A percentile compares a stretch with the other conserved stretches of the same genome.
These are phyloP conservation scores for Bombus cullumanus DNA, from an alignment of 1,140 invertebrate genomes.

Conservation along the genomic window DNA sequence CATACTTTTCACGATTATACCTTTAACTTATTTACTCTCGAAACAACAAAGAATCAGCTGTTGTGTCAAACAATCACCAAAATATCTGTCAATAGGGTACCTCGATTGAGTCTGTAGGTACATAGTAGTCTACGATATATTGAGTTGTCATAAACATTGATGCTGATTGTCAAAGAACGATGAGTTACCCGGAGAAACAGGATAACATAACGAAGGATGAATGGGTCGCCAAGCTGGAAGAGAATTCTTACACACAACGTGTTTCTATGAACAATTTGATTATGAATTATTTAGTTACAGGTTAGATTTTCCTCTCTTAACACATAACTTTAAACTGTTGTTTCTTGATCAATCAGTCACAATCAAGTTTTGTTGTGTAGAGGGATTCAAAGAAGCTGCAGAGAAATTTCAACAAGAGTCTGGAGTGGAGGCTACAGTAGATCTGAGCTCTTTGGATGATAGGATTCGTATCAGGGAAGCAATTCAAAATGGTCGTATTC, in stretches of 20 bases:
- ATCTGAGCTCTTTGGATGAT: slow-evolving; percentile 95
- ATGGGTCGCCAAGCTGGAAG: slow-evolving; percentile 81
- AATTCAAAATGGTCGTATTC: slow-evolving; percentile 95
- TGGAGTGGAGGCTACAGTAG: slow-evolving; percentile 92
- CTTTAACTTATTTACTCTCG: not conserved
- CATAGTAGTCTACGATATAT: not conserved
- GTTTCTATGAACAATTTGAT: slow-evolving; percentile 98
- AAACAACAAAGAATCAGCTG: slow-evolving; percentile 32
- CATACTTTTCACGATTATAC: too few species aligned
- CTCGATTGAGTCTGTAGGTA: not conserved
- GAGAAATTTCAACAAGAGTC: slow-evolving; percentile 98
- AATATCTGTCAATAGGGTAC: not conserved
- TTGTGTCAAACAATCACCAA: slow-evolving; percentile 28
- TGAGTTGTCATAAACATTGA: slow-evolving; percentile 9
- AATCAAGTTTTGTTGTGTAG: slow-evolving; percentile 81
- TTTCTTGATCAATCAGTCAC: not conserved
- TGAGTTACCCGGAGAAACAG: slow-evolving; percentile 80
- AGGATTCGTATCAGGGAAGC: slow-evolving; percentile 97
- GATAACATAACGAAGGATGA: slow-evolving; percentile 78
- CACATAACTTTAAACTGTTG: slow-evolving; percentile 16
- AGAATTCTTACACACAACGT: slow-evolving; percentile 92
- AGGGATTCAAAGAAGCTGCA: slow-evolving; percentile 98
- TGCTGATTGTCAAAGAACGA: slow-evolving; percentile 51
- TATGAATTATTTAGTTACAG: slow-evolving; percentile 99
- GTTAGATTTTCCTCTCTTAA: slow-evolving; percentile 82